Evolutionary conservation across 2,888 invertebrate species (phyloP).

Genomic region (Tetropium fuscum): DNA sequence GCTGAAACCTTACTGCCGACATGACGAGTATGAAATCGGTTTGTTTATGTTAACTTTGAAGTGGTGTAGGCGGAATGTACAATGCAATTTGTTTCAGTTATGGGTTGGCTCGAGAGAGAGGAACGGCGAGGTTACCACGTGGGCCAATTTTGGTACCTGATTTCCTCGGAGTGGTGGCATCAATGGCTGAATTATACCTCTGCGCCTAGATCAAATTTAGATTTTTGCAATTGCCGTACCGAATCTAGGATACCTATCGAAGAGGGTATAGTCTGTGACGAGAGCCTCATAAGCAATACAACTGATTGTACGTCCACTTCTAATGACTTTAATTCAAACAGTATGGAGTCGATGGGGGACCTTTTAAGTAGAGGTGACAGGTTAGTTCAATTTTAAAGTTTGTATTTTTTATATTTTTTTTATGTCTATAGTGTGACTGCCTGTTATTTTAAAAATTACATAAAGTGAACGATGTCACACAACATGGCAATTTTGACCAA

Average conservation of each 20-base stretch:
- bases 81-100: conserved; percentile 70
- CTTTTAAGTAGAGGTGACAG: conserved; percentile 71
- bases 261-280: conserved; percentile 76
- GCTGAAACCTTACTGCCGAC: conserved; percentile 81
- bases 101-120: conserved; percentile 86
- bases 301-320: conserved; percentile 61
- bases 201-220: conserved; percentile 56
- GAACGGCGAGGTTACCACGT: conserved; percentile 79
- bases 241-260: conserved; percentile 65
- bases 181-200: conserved; percentile 81
- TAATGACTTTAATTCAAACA: conserved; percentile 64
- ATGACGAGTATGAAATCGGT: conserved; percentile 86
- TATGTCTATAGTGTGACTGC: not conserved
- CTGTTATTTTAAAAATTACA: not conserved
- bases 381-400: conserved; percentile 51
- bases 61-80: not conserved
- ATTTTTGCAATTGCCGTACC: conserved; percentile 67
- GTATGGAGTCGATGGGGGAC: conserved; percentile 75
- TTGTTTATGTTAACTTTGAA: not conserved
- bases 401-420: not conserved
- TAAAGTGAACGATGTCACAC: too few species aligned
- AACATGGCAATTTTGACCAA: too few species aligned
- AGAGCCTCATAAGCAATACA: conserved; percentile 73
- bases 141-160: conserved; percentile 92
- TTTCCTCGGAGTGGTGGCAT: conserved; percentile 89